Evolutionary conservation across 2,113 vertebrate species (phyloP).

Genomic region (Patagioenas fasciata): DNA sequence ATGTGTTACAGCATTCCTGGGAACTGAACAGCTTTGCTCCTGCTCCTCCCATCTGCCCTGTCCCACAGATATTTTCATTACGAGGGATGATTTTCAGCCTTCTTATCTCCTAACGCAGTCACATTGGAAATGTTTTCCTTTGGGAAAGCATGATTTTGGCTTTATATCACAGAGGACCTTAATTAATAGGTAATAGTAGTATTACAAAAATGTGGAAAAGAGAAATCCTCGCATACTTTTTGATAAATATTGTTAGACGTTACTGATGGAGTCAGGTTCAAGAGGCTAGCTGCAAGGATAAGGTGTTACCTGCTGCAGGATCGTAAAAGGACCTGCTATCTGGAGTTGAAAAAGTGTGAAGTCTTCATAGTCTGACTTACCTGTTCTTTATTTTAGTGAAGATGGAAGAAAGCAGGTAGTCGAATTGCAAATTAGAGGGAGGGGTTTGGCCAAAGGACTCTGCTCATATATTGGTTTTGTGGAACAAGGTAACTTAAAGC

Average conservation of each 20-base stretch:
- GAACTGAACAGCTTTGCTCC: not conserved
- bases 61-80: slow-evolving; percentile 4
- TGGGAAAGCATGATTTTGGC: not conserved
- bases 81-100: slow-evolving; percentile 4
- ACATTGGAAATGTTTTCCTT: not conserved
- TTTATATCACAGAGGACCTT: not conserved
- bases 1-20: slow-evolving; percentile 6
- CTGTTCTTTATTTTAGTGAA: not conserved
- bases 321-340: not conserved
- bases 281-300: not conserved
- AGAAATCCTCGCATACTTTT: not conserved
- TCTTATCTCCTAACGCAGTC: not conserved
- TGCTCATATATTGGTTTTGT: not conserved
- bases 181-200: not conserved
- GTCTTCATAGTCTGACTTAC: not conserved
- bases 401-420: not conserved
- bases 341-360: not conserved
- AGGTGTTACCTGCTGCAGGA: not conserved
- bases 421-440: not conserved
- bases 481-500: not conserved
- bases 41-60: not conserved
- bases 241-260: not conserved
- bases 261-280: not conserved
- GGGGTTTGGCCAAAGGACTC: not conserved
- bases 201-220: not conserved